Conservation (phyloP, 2,113 vertebrate species). For the Thalassarche chlororhynchos region DNA sequence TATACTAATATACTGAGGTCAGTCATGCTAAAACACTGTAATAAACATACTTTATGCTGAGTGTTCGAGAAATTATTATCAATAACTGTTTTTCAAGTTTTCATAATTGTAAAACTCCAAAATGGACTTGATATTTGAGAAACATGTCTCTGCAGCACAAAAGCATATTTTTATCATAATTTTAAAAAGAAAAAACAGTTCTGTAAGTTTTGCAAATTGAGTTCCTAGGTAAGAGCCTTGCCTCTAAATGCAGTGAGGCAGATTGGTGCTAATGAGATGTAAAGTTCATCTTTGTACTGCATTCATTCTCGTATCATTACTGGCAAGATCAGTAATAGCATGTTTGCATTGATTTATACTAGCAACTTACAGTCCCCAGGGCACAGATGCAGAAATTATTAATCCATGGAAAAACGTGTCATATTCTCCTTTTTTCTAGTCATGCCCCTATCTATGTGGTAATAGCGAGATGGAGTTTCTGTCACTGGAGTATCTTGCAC, state of each 20-base stretch:
- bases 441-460: background rate
- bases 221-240: background rate
- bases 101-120: background rate
- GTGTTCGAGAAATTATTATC: background rate
- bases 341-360: constrained; percentile 10
- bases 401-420: background rate
- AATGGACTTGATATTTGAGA: background rate
- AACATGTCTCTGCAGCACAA: background rate
- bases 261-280: background rate
- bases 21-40: background rate
- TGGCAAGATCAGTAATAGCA: background rate
- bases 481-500: background rate
- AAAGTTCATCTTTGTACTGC: background rate
- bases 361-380: background rate
- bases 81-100: background rate
- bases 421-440: background rate
- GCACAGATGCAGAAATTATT: background rate
- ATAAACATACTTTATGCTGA: background rate
- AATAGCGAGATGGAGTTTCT: background rate
- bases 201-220: background rate
- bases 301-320: background rate
- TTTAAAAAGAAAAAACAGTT: background rate
- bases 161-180: background rate
- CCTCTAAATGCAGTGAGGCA: background rate
- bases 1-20: background rate